Base-by-base conservation (phyloP, 2,113 vertebrate species). In the Coregonus clupeaformis region DNA sequence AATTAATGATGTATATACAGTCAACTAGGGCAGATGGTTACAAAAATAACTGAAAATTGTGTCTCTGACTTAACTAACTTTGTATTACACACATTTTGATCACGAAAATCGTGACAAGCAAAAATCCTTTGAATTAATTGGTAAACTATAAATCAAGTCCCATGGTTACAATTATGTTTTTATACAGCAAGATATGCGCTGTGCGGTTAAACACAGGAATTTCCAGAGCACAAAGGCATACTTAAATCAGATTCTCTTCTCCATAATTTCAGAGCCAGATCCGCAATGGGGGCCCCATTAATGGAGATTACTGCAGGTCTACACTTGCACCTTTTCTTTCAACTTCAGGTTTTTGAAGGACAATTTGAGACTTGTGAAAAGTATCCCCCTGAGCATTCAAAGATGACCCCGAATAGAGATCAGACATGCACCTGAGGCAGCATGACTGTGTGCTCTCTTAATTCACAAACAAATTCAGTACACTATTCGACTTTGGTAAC, bases 101-200 rank as follows among this genome's bases (percentile, higher is more conserved):
- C 12, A 80, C 73, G 49, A 69, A 73, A 82, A 72, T 67, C 9
- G 36, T 60, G 69, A 80, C 77, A 84, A 78, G 75, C 69, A 74
- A 62, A 67, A 73, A 59, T 12, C 57, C 70, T 27, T 68, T 59
- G 63, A 77, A 68, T 60, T n/a, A 74, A 45, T 22, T 69, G 71
- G 81, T 42, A 72, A 77, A 69, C 72, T 77, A 80, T 88, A 87
- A 88, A 89, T 87, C 83, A 80, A 66, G 24, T 42, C n/a, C 20
- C 71, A 67, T 71, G 71, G 74, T 84, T 85, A 87, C 86, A 80
- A 86, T 86, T 67, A 82, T 84, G 80, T 85, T 82, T 86, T 84
- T 62, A 82, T 69, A 80, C 75, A 73, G 68, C 64, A 1, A 68
- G 66, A 47, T 68, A 32, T 75, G 73, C 36, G 2, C 36, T 42